Evolutionary conservation across 1,140 invertebrate genomes (phyloP).

Genomic region (Tetragonula clypearis): DNA sequence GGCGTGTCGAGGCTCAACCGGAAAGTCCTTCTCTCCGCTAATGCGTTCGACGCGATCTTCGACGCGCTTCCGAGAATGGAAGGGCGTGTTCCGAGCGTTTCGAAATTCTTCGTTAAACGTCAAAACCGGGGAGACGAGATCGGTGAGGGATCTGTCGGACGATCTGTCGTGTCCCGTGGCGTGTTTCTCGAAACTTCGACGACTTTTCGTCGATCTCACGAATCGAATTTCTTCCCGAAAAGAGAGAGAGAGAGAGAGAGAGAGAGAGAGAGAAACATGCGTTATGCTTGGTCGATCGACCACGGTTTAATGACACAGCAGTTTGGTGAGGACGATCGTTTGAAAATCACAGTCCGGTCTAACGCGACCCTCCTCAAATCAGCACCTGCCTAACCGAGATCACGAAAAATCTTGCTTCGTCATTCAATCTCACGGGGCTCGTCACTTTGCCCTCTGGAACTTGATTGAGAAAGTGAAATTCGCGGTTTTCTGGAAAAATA

Average conservation of each 20-base stretch:
- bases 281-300: conserved; percentile 7
- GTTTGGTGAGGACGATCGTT: conserved; percentile 46
- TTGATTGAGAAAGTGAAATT: not conserved
- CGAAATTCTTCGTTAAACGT: conserved; percentile 48
- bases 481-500: not conserved
- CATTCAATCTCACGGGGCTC: conserved; percentile 45
- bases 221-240: not conserved
- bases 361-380: conserved; percentile 73
- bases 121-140: not conserved
- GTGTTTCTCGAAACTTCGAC: not conserved
- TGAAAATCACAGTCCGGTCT: conserved; percentile 48
- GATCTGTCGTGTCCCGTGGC: not conserved
- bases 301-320: conserved; percentile 60
- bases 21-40: conserved; percentile 49
- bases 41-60: conserved; percentile 50
- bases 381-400: conserved; percentile 72
- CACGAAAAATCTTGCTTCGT: conserved; percentile 67
- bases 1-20: conserved; percentile 57
- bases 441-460: not conserved
- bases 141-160: not conserved
- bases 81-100: conserved; percentile 44
- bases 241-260: no score
- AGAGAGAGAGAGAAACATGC: not conserved
- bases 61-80: conserved; percentile 58
- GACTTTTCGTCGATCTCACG: not conserved